Conservation (phyloP, 1,140 invertebrate genomes). For the Drosophila ironensis region DNA sequence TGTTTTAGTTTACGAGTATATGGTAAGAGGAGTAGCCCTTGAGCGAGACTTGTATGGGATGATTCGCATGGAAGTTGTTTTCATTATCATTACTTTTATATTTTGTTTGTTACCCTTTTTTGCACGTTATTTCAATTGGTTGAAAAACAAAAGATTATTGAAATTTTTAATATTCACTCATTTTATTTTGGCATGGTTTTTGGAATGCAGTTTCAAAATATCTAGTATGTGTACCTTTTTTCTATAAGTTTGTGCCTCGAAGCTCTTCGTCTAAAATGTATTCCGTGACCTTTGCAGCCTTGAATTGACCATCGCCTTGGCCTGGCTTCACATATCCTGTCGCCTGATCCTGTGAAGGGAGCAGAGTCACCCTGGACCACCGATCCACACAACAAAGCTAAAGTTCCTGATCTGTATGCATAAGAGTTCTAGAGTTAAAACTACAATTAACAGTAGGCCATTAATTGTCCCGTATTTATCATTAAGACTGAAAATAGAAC, state of each 20-base stretch:
- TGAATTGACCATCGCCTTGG: conserved; percentile 29
- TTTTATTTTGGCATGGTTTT: conserved; percentile 56
- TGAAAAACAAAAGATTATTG: conserved; percentile 22
- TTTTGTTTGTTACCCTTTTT: conserved; percentile 44
- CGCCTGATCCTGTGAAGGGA: conserved; percentile 24
- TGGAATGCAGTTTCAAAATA: conserved; percentile 33
- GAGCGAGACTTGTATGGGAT: neutral
- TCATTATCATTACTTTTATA: no score
- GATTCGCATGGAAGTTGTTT: conserved; percentile 47
- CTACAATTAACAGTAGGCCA: neutral
- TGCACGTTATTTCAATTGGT: conserved; percentile 46
- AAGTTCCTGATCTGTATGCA: conserved; percentile 63
- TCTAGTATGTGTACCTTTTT: neutral
- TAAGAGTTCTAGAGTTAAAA: conserved; percentile 35
- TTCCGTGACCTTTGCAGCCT: conserved; percentile 58
- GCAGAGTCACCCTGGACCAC: neutral
- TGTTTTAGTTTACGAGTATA: conserved; percentile 16
- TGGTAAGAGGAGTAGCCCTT: conserved; percentile 48
- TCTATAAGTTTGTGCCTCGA: conserved; percentile 6
- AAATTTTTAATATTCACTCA: conserved; percentile 6
- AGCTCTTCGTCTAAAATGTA: conserved; percentile 25
- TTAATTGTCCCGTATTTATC: conserved; percentile 36
- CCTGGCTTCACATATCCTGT: conserved; percentile 28
- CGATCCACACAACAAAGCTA: conserved; percentile 55
- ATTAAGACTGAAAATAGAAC: conserved; percentile 64